A percentile compares a stretch with the other conserved stretches of the same genome.
Evolutionary conservation across 2,113 vertebrate species (phyloP).

Genomic region (Megatriorchis doriae): DNA sequence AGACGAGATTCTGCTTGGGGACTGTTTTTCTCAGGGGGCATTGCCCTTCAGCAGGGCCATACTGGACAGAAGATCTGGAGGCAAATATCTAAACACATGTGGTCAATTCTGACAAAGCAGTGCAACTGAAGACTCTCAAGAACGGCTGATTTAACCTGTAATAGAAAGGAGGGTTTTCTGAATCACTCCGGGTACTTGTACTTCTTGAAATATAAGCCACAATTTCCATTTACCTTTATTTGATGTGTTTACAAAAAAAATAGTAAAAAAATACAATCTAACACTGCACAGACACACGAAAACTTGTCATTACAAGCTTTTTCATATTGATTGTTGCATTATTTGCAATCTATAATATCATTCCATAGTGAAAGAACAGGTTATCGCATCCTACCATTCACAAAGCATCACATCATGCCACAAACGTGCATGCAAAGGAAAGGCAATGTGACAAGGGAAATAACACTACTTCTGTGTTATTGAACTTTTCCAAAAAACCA

Average conservation of each 20-base stretch:
- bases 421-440: not conserved
- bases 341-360: not conserved
- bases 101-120: slow-evolving; percentile 2
- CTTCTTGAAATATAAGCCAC: not conserved
- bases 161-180: slow-evolving; percentile 61
- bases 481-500: not conserved
- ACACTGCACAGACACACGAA: not conserved
- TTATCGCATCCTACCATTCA: not conserved
- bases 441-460: not conserved
- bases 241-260: not conserved
- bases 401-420: not conserved
- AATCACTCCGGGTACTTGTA: not conserved
- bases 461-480: not conserved
- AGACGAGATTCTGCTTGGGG: not conserved
- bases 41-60: slow-evolving; percentile 31
- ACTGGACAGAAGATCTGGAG: not conserved
- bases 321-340: not conserved
- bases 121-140: not conserved
- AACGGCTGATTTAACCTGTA: slow-evolving; percentile 64
- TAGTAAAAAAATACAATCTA: not conserved
- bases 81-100: not conserved
- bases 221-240: not conserved
- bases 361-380: not conserved
- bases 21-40: not conserved
- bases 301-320: not conserved